Conservation (phyloP, 2,797 vertebrate genomes). For the Cyclopterus lumpus region DNA sequence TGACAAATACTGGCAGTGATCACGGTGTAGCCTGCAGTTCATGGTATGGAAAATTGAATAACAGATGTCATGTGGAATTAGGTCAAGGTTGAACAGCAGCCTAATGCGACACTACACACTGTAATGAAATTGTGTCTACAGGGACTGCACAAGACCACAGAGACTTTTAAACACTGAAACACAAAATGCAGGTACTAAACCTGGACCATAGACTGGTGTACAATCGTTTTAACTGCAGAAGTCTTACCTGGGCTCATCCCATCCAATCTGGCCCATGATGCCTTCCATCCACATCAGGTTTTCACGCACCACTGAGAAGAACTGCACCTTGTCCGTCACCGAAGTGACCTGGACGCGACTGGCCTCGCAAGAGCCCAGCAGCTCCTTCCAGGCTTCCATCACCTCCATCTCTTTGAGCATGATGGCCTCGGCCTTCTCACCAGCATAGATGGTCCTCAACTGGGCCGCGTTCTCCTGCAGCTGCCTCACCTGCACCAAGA, state of each 20-base stretch:
- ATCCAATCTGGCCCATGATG: constrained; percentile 91
- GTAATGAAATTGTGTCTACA: constrained; percentile 39
- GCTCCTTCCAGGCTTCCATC: constrained; percentile 91
- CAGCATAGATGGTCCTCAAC: constrained; percentile 92
- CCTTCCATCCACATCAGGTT: constrained; percentile 96
- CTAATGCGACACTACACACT: constrained; percentile 27
- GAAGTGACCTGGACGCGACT: constrained; percentile 91
- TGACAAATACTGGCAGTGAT: constrained; percentile 31
- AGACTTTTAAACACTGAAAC: constrained; percentile 16
- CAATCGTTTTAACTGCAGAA: background rate
- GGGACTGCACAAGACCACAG: constrained; percentile 27
- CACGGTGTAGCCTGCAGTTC: background rate
- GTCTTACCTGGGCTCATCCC: constrained; percentile 89
- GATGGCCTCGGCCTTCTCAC: constrained; percentile 93
- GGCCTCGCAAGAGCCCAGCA: constrained; percentile 88
- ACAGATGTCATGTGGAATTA: constrained; percentile 38
- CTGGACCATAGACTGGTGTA: constrained; percentile 4
- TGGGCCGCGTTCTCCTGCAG: constrained; percentile 92
- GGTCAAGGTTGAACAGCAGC: constrained; percentile 52
- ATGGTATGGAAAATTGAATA: constrained; percentile 11
- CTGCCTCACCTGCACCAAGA: constrained; percentile 87
- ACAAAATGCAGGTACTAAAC: constrained; percentile 14
- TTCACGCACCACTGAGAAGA: constrained; percentile 92
- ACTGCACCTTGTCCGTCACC: constrained; percentile 92
- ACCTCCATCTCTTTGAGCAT: constrained; percentile 89